Conservation (phyloP, 1,140 invertebrate genomes). For the Stegodyphus mimosarum region DNA sequence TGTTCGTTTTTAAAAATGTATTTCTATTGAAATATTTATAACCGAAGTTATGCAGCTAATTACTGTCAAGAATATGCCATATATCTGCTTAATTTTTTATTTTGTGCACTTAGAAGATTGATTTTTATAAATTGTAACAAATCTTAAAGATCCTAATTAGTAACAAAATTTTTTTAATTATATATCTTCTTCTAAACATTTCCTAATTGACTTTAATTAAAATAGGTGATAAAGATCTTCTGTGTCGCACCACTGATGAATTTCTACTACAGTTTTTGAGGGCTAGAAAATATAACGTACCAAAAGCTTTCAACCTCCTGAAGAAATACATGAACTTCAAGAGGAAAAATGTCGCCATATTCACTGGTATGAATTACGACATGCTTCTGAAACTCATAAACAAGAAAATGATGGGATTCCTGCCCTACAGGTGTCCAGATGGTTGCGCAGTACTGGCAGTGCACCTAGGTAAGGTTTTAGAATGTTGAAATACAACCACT, state of each 20-base stretch:
- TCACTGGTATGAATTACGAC: conserved; percentile 30
- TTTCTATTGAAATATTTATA: too few species aligned
- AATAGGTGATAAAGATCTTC: conserved; percentile 19
- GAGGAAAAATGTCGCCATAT: conserved; percentile 21
- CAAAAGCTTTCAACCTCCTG: conserved; percentile 2
- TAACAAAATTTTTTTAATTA: too few species aligned
- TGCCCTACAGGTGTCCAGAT: conserved; percentile 28
- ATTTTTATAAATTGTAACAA: too few species aligned
- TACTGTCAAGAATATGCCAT: too few species aligned
- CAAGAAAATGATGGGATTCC: not conserved
- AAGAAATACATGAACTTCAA: conserved; percentile 42
- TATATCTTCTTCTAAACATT: too few species aligned
- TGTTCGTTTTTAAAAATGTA: too few species aligned
- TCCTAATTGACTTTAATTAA: too few species aligned
- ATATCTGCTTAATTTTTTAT: too few species aligned
- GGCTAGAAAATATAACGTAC: conserved; percentile 38
- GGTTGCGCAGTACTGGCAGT: conserved; percentile 19
- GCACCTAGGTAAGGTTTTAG: conserved; percentile 14
- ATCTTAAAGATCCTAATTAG: too few species aligned
- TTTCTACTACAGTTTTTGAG: conserved; percentile 28
- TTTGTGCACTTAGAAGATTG: too few species aligned
- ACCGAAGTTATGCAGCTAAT: too few species aligned
- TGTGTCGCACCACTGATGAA: conserved; percentile 18
- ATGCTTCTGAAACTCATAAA: not conserved
- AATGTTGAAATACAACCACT: not conserved